phyloP scores from a whole-genome alignment of 2,797 vertebrate genomes.

The Rhinogobio ventralis region DNA sequence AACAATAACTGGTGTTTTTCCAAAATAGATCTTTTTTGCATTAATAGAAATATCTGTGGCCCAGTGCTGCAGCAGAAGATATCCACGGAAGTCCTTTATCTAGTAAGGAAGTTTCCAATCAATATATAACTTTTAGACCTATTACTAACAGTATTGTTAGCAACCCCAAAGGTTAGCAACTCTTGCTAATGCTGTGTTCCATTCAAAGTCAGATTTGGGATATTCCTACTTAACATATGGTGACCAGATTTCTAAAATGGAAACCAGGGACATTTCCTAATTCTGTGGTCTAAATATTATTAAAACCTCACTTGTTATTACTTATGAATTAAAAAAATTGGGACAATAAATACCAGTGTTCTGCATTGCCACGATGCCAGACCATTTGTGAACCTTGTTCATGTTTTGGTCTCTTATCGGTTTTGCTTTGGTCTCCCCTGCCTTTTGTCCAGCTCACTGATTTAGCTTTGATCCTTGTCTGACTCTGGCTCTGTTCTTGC shows the following conservation, averaged over 20 bases:
- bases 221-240: background rate
- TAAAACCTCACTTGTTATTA: background rate
- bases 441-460: background rate
- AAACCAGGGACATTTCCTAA: background rate
- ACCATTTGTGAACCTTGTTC: background rate
- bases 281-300: background rate
- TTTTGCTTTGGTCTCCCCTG: background rate
- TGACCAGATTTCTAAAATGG: background rate
- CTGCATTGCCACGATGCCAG: background rate
- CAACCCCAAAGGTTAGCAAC: constrained; percentile 55
- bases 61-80: background rate
- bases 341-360: background rate
- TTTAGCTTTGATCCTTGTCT: background rate
- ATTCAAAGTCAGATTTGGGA: background rate
- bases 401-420: background rate
- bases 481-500: too few relatives aligned
- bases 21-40: background rate
- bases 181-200: background rate
- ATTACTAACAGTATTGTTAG: background rate
- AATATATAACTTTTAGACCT: background rate
- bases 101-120: background rate
- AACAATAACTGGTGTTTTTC: background rate
- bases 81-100: background rate
- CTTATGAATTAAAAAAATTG: background rate
- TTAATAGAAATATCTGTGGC: background rate